Evolutionary conservation across 1,140 invertebrate species (phyloP).

Genomic region (Bombus superbus): DNA sequence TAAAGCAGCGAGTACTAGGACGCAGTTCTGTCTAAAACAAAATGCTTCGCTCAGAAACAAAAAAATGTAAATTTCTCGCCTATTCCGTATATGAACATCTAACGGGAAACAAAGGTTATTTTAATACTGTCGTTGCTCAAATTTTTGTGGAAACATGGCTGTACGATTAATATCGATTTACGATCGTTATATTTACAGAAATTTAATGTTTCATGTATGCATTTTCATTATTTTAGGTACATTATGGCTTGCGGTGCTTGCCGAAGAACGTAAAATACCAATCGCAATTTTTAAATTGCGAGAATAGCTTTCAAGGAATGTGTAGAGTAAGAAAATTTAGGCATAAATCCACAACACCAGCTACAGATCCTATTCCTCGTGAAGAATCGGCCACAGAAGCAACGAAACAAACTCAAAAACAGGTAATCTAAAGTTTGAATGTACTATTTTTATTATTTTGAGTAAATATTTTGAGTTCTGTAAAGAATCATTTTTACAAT

Average conservation of each 20-base stretch:
- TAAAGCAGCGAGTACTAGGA: constrained; percentile 1
- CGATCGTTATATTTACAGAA: no score
- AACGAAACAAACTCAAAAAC: background rate
- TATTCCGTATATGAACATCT: background rate
- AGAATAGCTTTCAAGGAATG: background rate
- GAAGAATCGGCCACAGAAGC: background rate
- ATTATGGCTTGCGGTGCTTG: constrained; percentile 17
- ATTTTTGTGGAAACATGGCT: constrained; percentile 28
- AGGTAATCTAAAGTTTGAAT: constrained; percentile 1
- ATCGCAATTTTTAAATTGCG: background rate
- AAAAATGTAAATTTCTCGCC: background rate
- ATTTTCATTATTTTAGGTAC: constrained; percentile 4
- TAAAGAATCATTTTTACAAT: background rate
- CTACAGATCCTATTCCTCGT: background rate
- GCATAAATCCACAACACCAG: background rate
- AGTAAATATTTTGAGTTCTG: background rate
- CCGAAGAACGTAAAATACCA: constrained; percentile 13
- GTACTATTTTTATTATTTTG: background rate
- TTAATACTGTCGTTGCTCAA: constrained; percentile 5
- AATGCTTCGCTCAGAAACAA: constrained; percentile 10
- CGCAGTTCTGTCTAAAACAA: constrained; percentile 15
- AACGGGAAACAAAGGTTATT: background rate
- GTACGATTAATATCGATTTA: constrained; percentile 24
- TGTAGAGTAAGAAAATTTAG: background rate
- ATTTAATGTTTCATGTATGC: background rate